phyloP scores from a whole-genome alignment of 2,113 vertebrate species.

The Xiphorhynchus elegans region DNA sequence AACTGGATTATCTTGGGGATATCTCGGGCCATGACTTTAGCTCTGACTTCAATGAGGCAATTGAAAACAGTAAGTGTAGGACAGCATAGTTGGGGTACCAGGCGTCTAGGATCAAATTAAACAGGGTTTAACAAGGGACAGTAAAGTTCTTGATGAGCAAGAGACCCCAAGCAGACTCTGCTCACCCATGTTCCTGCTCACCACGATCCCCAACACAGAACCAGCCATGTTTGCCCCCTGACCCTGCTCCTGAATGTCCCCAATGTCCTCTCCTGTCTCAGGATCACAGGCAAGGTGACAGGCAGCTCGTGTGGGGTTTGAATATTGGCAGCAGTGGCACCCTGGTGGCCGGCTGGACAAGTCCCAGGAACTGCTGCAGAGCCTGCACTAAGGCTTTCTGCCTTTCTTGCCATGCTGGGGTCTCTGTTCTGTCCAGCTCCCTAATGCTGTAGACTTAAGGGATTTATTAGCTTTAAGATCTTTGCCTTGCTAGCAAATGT shows the following conservation, averaged over 20 bases:
- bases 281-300: fast-evolving
- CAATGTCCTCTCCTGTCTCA: neutral
- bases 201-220: fast-evolving
- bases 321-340: neutral
- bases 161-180: neutral
- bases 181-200: neutral
- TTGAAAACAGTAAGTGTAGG: neutral
- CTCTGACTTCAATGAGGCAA: neutral
- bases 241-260: neutral
- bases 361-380: neutral
- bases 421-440: neutral
- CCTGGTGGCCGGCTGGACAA: neutral
- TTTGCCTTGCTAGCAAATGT: neutral
- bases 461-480: neutral
- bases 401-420: neutral
- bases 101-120: neutral
- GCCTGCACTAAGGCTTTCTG: neutral
- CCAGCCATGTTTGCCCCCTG: neutral
- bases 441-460: neutral
- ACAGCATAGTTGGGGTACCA: neutral
- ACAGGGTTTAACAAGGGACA: neutral
- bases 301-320: neutral
- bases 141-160: neutral
- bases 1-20: neutral
- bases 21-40: neutral